Evolutionary conservation across 2,113 vertebrate species (phyloP), one percentile per base, ranked within the genome.

Genomic region (Coptodon rendalli): DNA sequence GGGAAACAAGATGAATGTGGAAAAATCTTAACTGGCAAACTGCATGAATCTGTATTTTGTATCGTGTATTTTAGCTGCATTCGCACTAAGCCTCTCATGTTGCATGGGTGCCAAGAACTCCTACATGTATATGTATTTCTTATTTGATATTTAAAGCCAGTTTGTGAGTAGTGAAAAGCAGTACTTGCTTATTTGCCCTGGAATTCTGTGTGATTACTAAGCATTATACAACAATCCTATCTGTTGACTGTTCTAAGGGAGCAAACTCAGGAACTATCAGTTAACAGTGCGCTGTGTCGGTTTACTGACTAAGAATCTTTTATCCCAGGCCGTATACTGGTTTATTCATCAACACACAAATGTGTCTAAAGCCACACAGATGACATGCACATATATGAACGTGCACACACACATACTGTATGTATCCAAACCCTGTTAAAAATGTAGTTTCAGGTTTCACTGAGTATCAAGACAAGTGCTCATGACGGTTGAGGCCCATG

Each of bases 361-460:
- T 68, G 78, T 71, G 22, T 8, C 17, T 1, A 24, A 19, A 22
- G 19, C 52, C 17, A 2, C 31, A 16, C 45, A 79, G 16, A 83
- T 48, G 71, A 76, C 71, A 2, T 31, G 59, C 50, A 66, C n/a
- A 80, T 24, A 38, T 59, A 52, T 78, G 63, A 85, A 87, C n/a
- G 38, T 10, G 9, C 29, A 48, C 40, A 81, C 66, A 57, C 8
- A 19, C 43, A 79, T 57, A 50, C 29, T 50, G 53, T 56, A 81
- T 80, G 52, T 36, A 56, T 14, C 83, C 22, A 80, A 85, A 8
- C 40, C 81, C 56, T 68, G 38, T 86, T 78, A 80, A 73, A 61
- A 83, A 71, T 63, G 17, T 59, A 38, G 84, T 86, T 89, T 93
- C 81, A 73, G 59, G 84, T 94, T 94, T 86, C 89, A 83, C 34